phyloP scores from a whole-genome alignment of 2,113 vertebrate species.

The Bos taurus region DNA sequence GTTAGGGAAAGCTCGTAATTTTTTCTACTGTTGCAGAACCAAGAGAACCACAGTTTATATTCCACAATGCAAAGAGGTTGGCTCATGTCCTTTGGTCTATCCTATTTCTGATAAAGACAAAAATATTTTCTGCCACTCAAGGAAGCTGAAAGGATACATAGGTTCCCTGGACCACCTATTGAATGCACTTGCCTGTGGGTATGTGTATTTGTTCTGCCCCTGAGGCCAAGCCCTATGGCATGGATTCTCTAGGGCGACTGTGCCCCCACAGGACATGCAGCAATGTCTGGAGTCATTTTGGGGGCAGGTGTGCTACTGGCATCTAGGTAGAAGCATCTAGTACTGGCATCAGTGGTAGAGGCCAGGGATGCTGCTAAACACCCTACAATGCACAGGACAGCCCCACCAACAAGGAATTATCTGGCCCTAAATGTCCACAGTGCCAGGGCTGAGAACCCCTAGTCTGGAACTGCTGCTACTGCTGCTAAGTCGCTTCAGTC shows the following conservation, averaged over 20 bases:
- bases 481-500: no score
- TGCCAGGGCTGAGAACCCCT: not conserved
- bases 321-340: not conserved
- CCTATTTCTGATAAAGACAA: not conserved
- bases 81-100: not conserved
- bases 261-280: not conserved
- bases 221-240: not conserved
- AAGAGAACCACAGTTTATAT: not conserved
- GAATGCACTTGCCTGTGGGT: not conserved
- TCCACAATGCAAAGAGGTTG: not conserved
- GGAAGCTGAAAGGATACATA: not conserved
- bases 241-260: not conserved
- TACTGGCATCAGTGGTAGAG: not conserved
- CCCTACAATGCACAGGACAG: not conserved
- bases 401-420: not conserved
- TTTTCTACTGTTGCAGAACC: not conserved
- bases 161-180: fast-evolving
- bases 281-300: not conserved
- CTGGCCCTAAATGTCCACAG: not conserved
- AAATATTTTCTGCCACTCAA: not conserved
- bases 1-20: not conserved
- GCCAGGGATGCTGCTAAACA: not conserved
- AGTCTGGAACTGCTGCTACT: not conserved
- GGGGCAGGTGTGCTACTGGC: not conserved
- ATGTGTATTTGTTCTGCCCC: not conserved